Conservation (phyloP, 2,797 vertebrate genomes). For the Peromyscus melanophrys region DNA sequence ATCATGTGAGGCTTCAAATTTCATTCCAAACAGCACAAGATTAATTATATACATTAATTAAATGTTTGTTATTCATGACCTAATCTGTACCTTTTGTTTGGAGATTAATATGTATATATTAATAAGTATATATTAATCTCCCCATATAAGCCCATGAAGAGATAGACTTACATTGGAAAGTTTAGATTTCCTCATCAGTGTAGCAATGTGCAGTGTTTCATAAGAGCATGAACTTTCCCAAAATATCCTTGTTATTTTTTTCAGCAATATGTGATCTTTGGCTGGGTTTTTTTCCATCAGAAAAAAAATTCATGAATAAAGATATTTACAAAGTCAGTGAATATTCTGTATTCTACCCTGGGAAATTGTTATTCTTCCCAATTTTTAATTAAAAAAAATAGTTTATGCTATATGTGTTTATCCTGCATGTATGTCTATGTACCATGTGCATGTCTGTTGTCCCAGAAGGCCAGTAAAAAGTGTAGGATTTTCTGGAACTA, state of each 20-base stretch:
- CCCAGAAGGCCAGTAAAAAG: neutral
- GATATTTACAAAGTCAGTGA: neutral
- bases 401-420: neutral
- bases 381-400: neutral
- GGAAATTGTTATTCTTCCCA: neutral
- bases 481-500: too few relatives aligned
- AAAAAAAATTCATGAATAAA: neutral
- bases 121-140: neutral
- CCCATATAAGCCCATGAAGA: neutral
- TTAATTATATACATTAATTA: neutral
- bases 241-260: neutral
- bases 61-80: neutral
- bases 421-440: neutral
- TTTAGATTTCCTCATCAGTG: neutral
- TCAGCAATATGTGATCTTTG: neutral
- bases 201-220: neutral
- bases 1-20: neutral
- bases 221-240: neutral
- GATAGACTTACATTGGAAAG: neutral
- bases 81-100: neutral
- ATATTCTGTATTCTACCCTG: neutral
- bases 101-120: too few relatives aligned
- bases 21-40: neutral
- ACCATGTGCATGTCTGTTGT: neutral
- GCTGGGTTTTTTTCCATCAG: neutral